phyloP scores from a whole-genome alignment of 2,888 invertebrate genomes.

The Aelia acuminata region DNA sequence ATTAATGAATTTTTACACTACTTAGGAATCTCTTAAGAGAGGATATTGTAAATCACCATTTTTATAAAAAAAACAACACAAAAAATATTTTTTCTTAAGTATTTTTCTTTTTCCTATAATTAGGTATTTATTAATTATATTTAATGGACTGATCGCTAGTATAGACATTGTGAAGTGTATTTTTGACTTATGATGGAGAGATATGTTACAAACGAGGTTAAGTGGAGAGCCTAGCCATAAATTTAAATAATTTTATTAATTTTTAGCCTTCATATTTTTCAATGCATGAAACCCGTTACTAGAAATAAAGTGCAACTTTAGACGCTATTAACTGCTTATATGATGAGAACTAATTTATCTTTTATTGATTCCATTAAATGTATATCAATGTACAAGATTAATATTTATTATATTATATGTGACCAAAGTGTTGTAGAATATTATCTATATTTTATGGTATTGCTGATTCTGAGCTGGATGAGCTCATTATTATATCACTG shows the following conservation, averaged over 20 bases:
- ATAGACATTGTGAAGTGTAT: constrained; percentile 39
- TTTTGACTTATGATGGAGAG: constrained; percentile 4
- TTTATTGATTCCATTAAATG: constrained; percentile 56
- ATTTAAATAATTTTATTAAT: constrained; percentile 52
- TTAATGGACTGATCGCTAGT: constrained; percentile 40
- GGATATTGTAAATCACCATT: neutral
- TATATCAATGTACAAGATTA: constrained; percentile 43
- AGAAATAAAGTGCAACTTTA: constrained; percentile 49
- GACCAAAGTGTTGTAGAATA: constrained; percentile 59
- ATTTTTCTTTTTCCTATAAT: constrained; percentile 36
- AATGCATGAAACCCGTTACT: constrained; percentile 54
- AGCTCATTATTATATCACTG: neutral
- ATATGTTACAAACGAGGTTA: constrained; percentile 6
- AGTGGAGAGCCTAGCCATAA: constrained; percentile 51
- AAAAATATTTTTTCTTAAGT: constrained; percentile 19
- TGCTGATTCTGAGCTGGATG: neutral
- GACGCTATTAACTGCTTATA: constrained; percentile 51
- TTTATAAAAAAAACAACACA: neutral
- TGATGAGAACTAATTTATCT: constrained; percentile 51
- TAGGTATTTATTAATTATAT: constrained; percentile 45
- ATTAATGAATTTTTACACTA: constrained; percentile 34
- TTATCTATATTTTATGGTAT: constrained; percentile 40
- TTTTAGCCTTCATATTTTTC: constrained; percentile 50
- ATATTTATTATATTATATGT: constrained; percentile 54
- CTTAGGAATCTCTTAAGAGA: neutral